A percentile compares a stretch with the other conserved stretches of the same genome.
phyloP scores from a whole-genome alignment of 1,140 invertebrate species.

The Drosophila ironensis region DNA sequence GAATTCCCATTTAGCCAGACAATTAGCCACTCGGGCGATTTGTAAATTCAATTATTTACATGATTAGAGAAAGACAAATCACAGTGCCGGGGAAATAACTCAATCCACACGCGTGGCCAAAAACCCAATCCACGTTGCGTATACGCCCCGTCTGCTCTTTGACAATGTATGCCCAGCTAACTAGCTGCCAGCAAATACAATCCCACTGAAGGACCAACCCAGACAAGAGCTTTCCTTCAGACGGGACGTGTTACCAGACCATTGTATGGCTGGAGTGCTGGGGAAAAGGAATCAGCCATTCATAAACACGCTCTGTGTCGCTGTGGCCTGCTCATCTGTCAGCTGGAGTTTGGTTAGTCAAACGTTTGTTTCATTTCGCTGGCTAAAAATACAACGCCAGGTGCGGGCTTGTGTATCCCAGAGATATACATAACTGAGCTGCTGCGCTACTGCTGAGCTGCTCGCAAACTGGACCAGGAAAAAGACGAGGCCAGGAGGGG shows the following conservation, averaged over 20 bases:
- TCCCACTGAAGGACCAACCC: not conserved
- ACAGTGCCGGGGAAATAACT: slow-evolving; percentile 21
- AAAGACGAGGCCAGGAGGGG: slow-evolving; percentile 2
- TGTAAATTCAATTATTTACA: slow-evolving; percentile 30
- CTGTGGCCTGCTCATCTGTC: slow-evolving; percentile 45
- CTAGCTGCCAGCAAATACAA: slow-evolving; percentile 39
- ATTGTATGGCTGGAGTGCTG: slow-evolving; percentile 18
- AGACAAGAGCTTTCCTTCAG: not conserved
- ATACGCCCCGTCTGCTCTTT: slow-evolving; percentile 57
- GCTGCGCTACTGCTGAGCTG: too few relatives aligned
- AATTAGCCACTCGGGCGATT: slow-evolving; percentile 28
- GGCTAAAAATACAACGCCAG: slow-evolving; percentile 58
- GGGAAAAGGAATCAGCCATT: slow-evolving; percentile 38
- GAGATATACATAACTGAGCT: slow-evolving; percentile 29
- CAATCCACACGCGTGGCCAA: slow-evolving; percentile 34
- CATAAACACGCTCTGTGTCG: slow-evolving; percentile 25
- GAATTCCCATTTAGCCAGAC: slow-evolving; percentile 14
- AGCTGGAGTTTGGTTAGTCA: slow-evolving; percentile 68
- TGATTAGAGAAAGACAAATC: slow-evolving; percentile 35
- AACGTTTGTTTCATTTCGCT: slow-evolving; percentile 62
- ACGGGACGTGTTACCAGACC: slow-evolving; percentile 2
- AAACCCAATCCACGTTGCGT: slow-evolving; percentile 44
- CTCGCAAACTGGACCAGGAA: not conserved
- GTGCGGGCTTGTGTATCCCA: slow-evolving; percentile 20
- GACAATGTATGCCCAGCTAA: slow-evolving; percentile 30